These are phyloP conservation scores for Argyresthia goedartella DNA, from an alignment of 2,888 invertebrate genomes.

Conservation along the genomic window DNA sequence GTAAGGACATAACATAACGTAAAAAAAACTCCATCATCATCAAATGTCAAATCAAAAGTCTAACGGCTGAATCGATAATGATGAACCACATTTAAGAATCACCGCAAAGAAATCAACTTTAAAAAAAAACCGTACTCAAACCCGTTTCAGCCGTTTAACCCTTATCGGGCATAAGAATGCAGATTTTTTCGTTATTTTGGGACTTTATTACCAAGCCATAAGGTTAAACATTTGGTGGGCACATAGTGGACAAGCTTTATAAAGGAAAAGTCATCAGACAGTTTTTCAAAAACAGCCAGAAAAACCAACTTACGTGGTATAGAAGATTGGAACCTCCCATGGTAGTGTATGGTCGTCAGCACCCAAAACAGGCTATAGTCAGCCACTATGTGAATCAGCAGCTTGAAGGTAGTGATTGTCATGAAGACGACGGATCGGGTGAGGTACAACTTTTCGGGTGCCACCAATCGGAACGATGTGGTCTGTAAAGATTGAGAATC, in stretches of 20 bases:
- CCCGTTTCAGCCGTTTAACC: no score
- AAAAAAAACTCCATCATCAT: background rate
- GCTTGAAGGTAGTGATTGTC: conserved; percentile 76
- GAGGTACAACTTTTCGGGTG: conserved; percentile 70
- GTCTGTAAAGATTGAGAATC: conserved; percentile 38
- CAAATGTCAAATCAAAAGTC: background rate
- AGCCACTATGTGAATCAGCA: conserved; percentile 78
- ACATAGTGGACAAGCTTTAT: no score
- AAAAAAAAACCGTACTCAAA: no score
- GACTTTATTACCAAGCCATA: no score
- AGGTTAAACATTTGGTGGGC: no score
- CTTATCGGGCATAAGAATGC: no score
- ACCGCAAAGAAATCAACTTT: no score
- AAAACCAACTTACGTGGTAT: background rate
- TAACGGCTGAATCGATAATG: no score
- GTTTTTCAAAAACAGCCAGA: no score
- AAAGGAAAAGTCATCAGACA: no score
- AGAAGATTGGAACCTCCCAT: conserved; percentile 34
- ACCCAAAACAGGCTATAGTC: conserved; percentile 88
- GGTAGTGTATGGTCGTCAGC: conserved; percentile 57
- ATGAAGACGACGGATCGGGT: conserved; percentile 71
- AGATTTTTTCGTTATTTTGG: no score
- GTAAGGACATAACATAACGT: conserved; percentile 9
- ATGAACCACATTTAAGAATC: no score
- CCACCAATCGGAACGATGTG: conserved; percentile 70